Conservation (phyloP, 2,888 invertebrate genomes). For the Azorinus chamasolen region DNA sequence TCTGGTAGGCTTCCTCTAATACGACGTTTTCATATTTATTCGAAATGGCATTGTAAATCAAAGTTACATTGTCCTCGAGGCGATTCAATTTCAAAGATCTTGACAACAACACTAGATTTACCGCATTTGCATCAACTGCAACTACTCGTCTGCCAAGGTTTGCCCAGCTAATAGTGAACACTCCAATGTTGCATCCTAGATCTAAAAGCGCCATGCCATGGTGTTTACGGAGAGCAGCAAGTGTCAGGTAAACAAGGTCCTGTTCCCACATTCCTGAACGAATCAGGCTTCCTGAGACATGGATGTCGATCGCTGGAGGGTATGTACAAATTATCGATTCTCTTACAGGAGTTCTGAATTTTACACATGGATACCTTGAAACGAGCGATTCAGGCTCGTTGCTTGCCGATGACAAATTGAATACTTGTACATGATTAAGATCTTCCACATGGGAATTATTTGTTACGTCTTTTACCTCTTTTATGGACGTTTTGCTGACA, state of each 20-base stretch:
- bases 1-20: conserved; percentile 12
- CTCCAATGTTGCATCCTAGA: conserved; percentile 65
- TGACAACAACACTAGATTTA: conserved; percentile 44
- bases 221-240: background rate
- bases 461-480: too few relatives aligned
- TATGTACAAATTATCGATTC: background rate
- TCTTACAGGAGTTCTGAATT: too few relatives aligned
- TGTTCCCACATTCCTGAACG: background rate
- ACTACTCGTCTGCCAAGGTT: conserved; percentile 52
- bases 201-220: conserved; percentile 38
- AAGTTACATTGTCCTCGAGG: conserved; percentile 41
- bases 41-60: conserved; percentile 65
- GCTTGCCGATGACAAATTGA: too few relatives aligned
- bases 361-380: too few relatives aligned
- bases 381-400: too few relatives aligned
- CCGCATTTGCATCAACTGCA: conserved; percentile 47
- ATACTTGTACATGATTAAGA: too few relatives aligned
- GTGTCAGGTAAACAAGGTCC: background rate
- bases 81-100: conserved; percentile 46
- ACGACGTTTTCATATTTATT: conserved; percentile 44
- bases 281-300: background rate
- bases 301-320: background rate
- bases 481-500: too few relatives aligned
- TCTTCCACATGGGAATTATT: too few relatives aligned
- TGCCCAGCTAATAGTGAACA: conserved; percentile 51